Base-by-base conservation (phyloP, 2,113 vertebrate species). In the Tupaia tana region DNA sequence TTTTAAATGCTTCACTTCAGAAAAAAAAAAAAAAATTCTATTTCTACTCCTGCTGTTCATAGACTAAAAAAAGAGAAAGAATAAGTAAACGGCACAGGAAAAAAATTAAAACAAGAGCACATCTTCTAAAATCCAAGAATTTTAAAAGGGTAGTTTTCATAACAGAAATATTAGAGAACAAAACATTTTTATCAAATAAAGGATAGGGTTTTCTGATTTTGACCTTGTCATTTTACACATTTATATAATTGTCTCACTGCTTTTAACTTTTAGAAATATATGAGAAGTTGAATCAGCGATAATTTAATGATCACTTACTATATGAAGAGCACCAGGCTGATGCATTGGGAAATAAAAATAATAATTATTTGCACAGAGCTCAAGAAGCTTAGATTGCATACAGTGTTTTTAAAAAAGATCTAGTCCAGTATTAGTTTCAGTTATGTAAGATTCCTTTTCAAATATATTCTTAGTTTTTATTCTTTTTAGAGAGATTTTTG, bases 1-100 rank as follows among this genome's bases (percentile, higher is more conserved):
- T 93, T 77, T 58, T 16, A 90, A 93, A 79, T 90, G 59, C 16
- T 86, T 94, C 31, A 75, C 29, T 95, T 82, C 52, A 69, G 24
- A 93, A 90, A 79, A 73, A 70, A 82, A 71, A 87, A 59, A 82
- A 70, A 82, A 71, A 87, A 59, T 78, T 66, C 22, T 22, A 74
- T 81, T 87, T 89, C 61, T 94, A 86, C 31, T 69, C 3, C 34
- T 18, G 77, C 34, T 81, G 7, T 86, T 89, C 25, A 86, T 74
- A 89, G n/a, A 91, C 70, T 86, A 56, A 59, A 93, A 86, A 86
- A 73, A 74, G 20, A 7, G 22, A 94, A 90, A 83, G 20, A 54
- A 4, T 74, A 79, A 91, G 19, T 59, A n/a, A 87, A 69, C 75
- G 27, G 3, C 29, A 93, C 15, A 64, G 31, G n/a, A 89, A 75